Conservation (phyloP, 2,888 invertebrate species). For the Diadegma fenestrale region DNA sequence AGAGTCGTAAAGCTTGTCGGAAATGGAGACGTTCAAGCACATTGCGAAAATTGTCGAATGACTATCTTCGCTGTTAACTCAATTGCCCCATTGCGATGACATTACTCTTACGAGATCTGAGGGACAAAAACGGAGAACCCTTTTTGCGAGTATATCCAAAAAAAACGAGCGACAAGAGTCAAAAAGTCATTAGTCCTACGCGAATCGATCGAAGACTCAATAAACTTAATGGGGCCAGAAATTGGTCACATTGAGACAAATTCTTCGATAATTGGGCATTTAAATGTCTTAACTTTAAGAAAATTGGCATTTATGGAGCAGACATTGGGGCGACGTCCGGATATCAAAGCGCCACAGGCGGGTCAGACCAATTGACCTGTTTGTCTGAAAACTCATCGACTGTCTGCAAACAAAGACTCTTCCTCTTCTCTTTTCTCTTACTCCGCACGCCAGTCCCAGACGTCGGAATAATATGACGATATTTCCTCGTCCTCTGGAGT, state of each 20-base stretch:
- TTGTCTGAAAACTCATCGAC: conserved; percentile 12
- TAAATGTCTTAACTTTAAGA: not conserved
- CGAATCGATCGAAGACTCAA: not conserved
- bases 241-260: not conserved
- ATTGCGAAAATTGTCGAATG: not conserved
- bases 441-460: not conserved
- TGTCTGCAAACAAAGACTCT: conserved; percentile 15
- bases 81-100: not conserved
- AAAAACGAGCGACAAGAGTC: not conserved
- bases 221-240: not conserved
- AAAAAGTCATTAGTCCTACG: not conserved
- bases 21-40: not conserved
- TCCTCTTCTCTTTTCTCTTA: not conserved
- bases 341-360: not conserved
- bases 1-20: not conserved
- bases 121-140: not conserved
- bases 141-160: not conserved
- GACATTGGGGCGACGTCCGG: conserved; percentile 26
- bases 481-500: conserved; percentile 7
- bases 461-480: conserved; percentile 23
- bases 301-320: not conserved
- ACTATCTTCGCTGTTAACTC: not conserved
- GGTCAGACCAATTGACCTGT: conserved; percentile 43
- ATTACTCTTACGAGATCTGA: not conserved
- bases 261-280: not conserved